Percentiles rank a stretch among this genome's conserved stretches.
phyloP scores from a whole-genome alignment of 2,888 invertebrate genomes.

The Emesis furor region DNA sequence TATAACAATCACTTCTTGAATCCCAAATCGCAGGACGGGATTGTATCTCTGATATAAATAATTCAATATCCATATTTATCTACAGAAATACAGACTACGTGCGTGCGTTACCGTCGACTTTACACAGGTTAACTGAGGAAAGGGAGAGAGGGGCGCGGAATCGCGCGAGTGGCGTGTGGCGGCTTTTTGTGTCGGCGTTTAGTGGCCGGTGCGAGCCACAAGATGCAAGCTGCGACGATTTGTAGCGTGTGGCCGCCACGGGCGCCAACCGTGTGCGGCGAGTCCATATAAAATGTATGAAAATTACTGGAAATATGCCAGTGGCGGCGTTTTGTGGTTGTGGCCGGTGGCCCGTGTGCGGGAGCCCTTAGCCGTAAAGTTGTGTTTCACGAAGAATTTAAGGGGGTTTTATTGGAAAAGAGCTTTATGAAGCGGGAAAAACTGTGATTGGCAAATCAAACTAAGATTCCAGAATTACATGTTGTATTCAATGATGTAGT shows the following conservation, averaged over 20 bases:
- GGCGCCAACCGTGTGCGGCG: constrained; percentile 56
- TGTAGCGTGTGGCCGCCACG: constrained; percentile 66
- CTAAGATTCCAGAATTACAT: too few relatives aligned
- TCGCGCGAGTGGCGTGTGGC: constrained; percentile 57
- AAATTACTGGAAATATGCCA: constrained; percentile 68
- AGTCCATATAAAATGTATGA: constrained; percentile 21
- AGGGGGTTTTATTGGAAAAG: too few relatives aligned
- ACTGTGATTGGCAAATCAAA: too few relatives aligned
- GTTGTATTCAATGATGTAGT: too few relatives aligned
- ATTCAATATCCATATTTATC: constrained; percentile 60
- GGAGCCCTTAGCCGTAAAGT: too few relatives aligned
- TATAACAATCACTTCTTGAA: constrained; percentile 70
- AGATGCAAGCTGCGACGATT: constrained; percentile 49
- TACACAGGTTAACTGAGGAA: constrained; percentile 29
- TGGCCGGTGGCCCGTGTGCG: constrained; percentile 57
- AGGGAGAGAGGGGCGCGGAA: constrained; percentile 39
- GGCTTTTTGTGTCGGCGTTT: constrained; percentile 61
- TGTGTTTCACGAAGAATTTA: too few relatives aligned
- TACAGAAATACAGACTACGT: constrained; percentile 61
- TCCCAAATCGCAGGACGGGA: constrained; percentile 74
- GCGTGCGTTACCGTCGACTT: constrained; percentile 64
- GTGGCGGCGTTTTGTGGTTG: constrained; percentile 31
- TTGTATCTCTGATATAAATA: constrained; percentile 72
- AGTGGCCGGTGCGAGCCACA: constrained; percentile 63
- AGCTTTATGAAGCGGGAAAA: too few relatives aligned